phyloP scores from a whole-genome alignment of 2,113 vertebrate species.

The Platysternon megacephalum region DNA sequence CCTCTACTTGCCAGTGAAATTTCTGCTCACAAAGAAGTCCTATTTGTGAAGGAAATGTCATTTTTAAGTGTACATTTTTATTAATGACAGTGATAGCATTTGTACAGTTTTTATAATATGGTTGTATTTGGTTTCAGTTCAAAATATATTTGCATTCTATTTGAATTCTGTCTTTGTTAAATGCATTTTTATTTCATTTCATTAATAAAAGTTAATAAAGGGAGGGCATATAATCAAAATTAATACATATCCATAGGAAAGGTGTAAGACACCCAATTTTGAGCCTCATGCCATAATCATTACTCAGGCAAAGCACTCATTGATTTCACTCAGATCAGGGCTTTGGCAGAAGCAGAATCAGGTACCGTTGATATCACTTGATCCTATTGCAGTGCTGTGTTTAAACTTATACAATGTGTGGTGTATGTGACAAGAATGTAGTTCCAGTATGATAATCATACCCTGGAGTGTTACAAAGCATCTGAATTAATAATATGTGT shows the following conservation, averaged over 20 bases:
- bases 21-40: neutral
- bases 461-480: neutral
- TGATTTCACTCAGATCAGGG: neutral
- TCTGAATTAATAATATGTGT: neutral
- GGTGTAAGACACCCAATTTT: neutral
- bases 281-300: neutral
- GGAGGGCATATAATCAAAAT: neutral
- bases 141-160: neutral
- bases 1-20: neutral
- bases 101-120: neutral
- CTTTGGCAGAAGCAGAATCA: neutral
- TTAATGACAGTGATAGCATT: neutral
- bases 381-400: neutral
- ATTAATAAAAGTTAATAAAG: neutral
- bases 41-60: neutral
- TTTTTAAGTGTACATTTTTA: neutral
- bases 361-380: neutral
- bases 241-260: neutral
- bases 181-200: neutral
- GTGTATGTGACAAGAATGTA: neutral
- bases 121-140: neutral
- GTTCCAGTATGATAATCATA: neutral
- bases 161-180: neutral
- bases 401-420: neutral
- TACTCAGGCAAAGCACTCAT: neutral